A percentile compares a stretch with the other conserved stretches of the same genome.
phyloP scores from a whole-genome alignment of 2,888 invertebrate species.

The Mesochorus sp. region DNA sequence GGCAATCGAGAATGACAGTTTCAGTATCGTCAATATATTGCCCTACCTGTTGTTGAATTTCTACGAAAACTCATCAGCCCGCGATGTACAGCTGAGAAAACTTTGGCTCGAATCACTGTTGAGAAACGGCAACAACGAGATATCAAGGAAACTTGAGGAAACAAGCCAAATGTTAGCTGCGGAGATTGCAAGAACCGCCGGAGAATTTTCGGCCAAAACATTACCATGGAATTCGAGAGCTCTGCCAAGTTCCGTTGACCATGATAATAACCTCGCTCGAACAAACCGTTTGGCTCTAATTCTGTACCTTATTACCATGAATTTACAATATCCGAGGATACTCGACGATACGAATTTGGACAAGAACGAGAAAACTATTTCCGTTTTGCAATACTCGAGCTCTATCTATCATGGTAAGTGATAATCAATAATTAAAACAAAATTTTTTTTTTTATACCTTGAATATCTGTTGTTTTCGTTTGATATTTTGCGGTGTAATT shows the following conservation, averaged over 20 bases:
- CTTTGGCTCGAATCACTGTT: conserved; percentile 70
- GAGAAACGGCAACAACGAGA: neutral
- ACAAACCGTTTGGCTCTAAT: conserved; percentile 82
- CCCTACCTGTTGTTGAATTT: conserved; percentile 80
- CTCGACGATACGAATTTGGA: conserved; percentile 68
- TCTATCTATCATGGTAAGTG: conserved; percentile 79
- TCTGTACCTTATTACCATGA: conserved; percentile 81
- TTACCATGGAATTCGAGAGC: conserved; percentile 71
- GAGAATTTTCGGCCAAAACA: conserved; percentile 17
- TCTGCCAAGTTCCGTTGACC: conserved; percentile 56
- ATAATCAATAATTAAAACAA: neutral
- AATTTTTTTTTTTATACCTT: neutral
- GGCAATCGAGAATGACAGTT: conserved; percentile 13
- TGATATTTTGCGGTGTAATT: too few species aligned
- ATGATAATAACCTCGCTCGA: conserved; percentile 63
- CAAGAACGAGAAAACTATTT: conserved; percentile 74
- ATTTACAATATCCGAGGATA: conserved; percentile 54
- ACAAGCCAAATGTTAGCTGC: conserved; percentile 61
- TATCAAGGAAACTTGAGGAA: conserved; percentile 23
- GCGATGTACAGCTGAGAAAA: conserved; percentile 78
- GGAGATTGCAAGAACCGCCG: conserved; percentile 64
- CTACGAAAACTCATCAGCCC: conserved; percentile 79
- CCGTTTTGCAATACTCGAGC: conserved; percentile 83
- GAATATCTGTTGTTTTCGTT: neutral
- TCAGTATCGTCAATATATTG: conserved; percentile 64